Conservation (phyloP, 1,140 invertebrate genomes). For the Calycopis cecrops region DNA sequence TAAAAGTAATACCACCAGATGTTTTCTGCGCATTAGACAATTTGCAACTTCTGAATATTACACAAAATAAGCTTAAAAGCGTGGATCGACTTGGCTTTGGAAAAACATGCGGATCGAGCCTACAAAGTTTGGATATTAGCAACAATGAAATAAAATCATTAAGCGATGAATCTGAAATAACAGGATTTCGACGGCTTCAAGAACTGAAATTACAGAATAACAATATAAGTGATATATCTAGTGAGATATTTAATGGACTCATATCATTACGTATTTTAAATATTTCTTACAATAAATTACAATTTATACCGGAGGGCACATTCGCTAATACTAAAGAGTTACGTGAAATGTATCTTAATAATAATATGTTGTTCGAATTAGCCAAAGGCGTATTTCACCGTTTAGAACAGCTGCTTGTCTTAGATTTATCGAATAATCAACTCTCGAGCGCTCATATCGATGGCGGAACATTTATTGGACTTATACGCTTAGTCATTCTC, state of each 20-base stretch:
- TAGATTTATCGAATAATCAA: conserved; percentile 93
- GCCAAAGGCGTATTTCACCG: conserved; percentile 88
- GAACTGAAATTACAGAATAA: conserved; percentile 88
- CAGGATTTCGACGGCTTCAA: conserved; percentile 82
- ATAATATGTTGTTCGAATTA: conserved; percentile 87
- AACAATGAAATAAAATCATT: conserved; percentile 84
- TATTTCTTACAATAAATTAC: conserved; percentile 88
- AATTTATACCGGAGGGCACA: conserved; percentile 84
- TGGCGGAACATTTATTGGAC: conserved; percentile 87
- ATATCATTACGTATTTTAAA: conserved; percentile 87
- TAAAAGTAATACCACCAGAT: conserved; percentile 82
- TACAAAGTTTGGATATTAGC: conserved; percentile 86
- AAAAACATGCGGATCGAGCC: conserved; percentile 75
- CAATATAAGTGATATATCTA: conserved; percentile 85
- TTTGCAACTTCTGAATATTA: conserved; percentile 88
- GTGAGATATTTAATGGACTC: conserved; percentile 85
- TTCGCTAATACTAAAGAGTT: conserved; percentile 86
- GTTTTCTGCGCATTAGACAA: conserved; percentile 86
- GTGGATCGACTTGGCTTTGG: conserved; percentile 84
- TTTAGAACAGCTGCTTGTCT: conserved; percentile 87
- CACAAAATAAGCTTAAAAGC: conserved; percentile 84
- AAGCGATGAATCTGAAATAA: conserved; percentile 82
- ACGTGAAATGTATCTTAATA: conserved; percentile 87
- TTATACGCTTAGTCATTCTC: conserved; percentile 89
- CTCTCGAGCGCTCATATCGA: conserved; percentile 88